Base-by-base conservation (phyloP, 1,140 invertebrate genomes). In the Druon quercuslanigerum region DNA sequence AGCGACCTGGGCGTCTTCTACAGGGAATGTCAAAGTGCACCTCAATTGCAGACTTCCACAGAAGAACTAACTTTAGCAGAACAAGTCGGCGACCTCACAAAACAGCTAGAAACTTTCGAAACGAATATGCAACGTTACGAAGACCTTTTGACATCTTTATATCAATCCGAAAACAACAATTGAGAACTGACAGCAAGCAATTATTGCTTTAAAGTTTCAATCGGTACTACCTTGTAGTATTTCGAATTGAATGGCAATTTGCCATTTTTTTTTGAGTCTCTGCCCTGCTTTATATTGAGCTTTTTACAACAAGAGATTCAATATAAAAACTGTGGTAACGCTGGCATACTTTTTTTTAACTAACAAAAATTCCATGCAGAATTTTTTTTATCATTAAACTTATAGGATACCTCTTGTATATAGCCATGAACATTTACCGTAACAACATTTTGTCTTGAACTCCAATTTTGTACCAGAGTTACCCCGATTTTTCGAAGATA, bases 1-100 rank as follows among this genome's bases (percentile, higher is more conserved):
- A 92, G 92, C 74, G 96, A 96, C 87, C 91, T 97, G 74, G 95
- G 95, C 51, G 92, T 93, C 74, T 96, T 97, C 90, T 96, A 96
- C 89, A 91, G 94, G 7, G 95, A 96, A 83, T 96, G 95, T 89
- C 95, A 96, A 88, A 93, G 93, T 84, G 96, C 96, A 8, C 96
- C 95, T 0, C 93, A 94, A 50, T 89, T 96, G 46, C 92, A 94
- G 51, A 92, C 93, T 14, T 95, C 94, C 82, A 91, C 85, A 72
- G 93, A 95, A 77, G 91, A 94, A 76, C 91, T 92, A 57, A 93
- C 92, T 19, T 84, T 94, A 7, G 91, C 90, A 8, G 94, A 95
- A 71, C 93, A 95, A 87, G 91, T 95, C 14, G 93, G 94, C 56
- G 94, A 95, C 83, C 89, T 97, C 9, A 94, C 94, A 3, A 93